Percentiles rank a stretch among this genome's conserved stretches.
phyloP scores from a whole-genome alignment of 2,888 invertebrate species.

The Ptychoptera albimana region DNA sequence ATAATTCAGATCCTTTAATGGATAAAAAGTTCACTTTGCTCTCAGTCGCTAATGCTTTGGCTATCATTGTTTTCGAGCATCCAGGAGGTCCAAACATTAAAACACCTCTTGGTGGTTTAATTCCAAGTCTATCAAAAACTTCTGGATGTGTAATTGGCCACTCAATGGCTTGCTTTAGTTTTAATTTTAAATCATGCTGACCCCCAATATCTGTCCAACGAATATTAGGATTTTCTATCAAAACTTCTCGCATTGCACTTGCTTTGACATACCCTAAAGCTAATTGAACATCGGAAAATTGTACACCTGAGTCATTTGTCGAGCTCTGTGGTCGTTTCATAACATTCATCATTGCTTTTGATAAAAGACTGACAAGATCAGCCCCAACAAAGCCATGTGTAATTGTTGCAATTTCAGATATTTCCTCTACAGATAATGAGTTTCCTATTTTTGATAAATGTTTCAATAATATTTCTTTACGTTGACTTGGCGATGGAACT shows the following conservation, averaged over 20 bases:
- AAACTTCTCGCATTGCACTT: conserved; percentile 80
- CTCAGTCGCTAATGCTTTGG: conserved; percentile 91
- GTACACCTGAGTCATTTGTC: conserved; percentile 13
- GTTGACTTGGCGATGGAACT: conserved; percentile 48
- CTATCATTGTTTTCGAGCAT: conserved; percentile 97
- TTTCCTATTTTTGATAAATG: conserved; percentile 41
- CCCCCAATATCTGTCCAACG: conserved; percentile 92
- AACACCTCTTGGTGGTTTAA: conserved; percentile 75
- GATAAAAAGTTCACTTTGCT: conserved; percentile 90
- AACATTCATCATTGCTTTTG: conserved; percentile 51
- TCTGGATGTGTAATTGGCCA: conserved; percentile 85
- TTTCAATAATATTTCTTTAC: conserved; percentile 51
- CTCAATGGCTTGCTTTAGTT: conserved; percentile 77
- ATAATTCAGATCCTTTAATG: conserved; percentile 91
- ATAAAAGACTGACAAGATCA: conserved; percentile 63
- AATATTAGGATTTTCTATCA: conserved; percentile 76
- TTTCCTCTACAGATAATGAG: conserved; percentile 35
- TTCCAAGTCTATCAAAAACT: conserved; percentile 62
- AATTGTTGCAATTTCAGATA: conserved; percentile 46
- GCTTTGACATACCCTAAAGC: conserved; percentile 61
- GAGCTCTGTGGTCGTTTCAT: conserved; percentile 32
- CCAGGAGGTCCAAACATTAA: conserved; percentile 96
- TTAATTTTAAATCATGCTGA: conserved; percentile 67
- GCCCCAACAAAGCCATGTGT: conserved; percentile 87
- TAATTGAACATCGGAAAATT: conserved; percentile 35